A percentile compares a stretch with the other conserved stretches of the same genome.
Conservation (phyloP, 2,113 vertebrate species). For the Sus scrofa region T2T-Sscrofa CM000824.6:160496001-160496500, state of each 20-base stretch:
- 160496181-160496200: not conserved
- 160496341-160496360: not conserved
- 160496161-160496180: not conserved
- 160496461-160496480: not conserved
- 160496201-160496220: not conserved
- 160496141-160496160: not conserved
- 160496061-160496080: not conserved
- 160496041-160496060: not conserved
- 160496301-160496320: constrained; percentile 13
- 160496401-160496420: not conserved
- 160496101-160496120: not conserved
- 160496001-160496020: not conserved
- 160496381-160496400: not conserved
- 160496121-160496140: not conserved
- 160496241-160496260: not conserved
- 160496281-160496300: not conserved
- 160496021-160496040: not conserved
- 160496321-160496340: not conserved
- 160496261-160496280: not conserved
- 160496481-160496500: not conserved
- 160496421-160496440: not conserved
- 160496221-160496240: not conserved
- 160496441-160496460: not conserved
- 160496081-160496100: not conserved
- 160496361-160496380: not conserved